phyloP scores from a whole-genome alignment of 2,797 vertebrate genomes.

The Catharus ustulatus region DNA sequence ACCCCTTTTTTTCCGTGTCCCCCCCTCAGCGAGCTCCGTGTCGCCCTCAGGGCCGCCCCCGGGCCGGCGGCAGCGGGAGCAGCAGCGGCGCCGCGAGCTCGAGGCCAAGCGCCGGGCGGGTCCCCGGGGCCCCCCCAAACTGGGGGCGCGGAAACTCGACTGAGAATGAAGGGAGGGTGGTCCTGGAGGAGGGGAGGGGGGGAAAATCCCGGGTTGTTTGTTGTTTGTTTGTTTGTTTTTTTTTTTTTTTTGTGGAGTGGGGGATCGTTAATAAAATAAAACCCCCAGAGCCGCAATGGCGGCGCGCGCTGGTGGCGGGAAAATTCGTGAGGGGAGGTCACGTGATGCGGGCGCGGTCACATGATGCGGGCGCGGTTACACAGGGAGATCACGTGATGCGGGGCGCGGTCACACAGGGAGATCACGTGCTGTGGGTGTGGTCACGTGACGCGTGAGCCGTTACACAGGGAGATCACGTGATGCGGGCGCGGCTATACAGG shows the following conservation, averaged over 20 bases:
- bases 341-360: not conserved
- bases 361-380: too few species aligned
- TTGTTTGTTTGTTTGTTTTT: too few species aligned
- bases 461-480: too few species aligned
- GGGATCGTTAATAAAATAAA: not conserved
- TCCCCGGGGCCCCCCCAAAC: not conserved
- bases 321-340: not conserved
- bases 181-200: not conserved
- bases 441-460: too few species aligned
- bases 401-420: too few species aligned
- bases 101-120: not conserved
- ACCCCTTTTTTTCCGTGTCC: not conserved
- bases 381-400: too few species aligned
- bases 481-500: too few species aligned
- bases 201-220: not conserved
- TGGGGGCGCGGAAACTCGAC: not conserved
- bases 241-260: too few species aligned
- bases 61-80: not conserved
- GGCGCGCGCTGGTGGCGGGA: not conserved
- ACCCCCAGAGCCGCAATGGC: not conserved
- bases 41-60: not conserved
- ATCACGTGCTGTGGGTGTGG: too few species aligned
- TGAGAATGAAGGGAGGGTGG: not conserved
- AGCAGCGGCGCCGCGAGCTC: not conserved
- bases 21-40: not conserved